Evolutionary conservation across 1,140 invertebrate genomes (phyloP).

Genomic region (Drosophila lacteicornis): DNA sequence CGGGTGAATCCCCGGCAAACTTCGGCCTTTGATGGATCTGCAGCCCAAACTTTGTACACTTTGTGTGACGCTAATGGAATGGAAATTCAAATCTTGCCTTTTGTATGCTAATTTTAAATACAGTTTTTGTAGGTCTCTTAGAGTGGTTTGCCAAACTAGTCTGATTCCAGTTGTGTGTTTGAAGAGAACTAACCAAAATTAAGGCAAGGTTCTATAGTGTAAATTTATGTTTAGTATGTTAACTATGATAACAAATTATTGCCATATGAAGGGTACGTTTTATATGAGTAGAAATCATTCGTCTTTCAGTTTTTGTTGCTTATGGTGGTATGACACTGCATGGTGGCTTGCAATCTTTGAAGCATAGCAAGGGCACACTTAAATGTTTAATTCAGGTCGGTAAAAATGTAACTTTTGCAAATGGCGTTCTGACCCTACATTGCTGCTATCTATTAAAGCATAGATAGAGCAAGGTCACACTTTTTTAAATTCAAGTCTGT

Average conservation of each 20-base stretch:
- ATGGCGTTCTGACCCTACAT: no score
- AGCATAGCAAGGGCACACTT: no score
- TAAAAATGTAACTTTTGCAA: no score
- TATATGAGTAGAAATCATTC: not conserved
- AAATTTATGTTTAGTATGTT: not conserved
- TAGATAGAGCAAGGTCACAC: no score
- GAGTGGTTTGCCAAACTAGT: slow-evolving; percentile 14
- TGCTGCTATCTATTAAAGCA: no score
- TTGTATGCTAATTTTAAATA: slow-evolving; percentile 42
- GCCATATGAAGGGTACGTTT: not conserved
- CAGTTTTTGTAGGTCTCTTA: slow-evolving; percentile 11
- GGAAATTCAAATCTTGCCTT: slow-evolving; percentile 17
- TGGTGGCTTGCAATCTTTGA: no score
- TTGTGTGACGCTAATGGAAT: slow-evolving; percentile 30
- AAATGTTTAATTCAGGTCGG: no score
- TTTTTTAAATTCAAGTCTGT: no score
- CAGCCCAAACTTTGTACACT: slow-evolving; percentile 13
- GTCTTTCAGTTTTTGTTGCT: not conserved
- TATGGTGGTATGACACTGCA: not conserved
- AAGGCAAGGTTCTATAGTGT: not conserved
- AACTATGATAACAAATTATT: not conserved
- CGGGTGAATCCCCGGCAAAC: slow-evolving; percentile 32
- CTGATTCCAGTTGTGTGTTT: slow-evolving; percentile 19
- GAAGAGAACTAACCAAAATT: no score
- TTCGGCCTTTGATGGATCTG: slow-evolving; percentile 35